A percentile compares a stretch with the other conserved stretches of the same genome.
Conservation (phyloP, 2,113 vertebrate species). For the Paedocypris sp. region DNA sequence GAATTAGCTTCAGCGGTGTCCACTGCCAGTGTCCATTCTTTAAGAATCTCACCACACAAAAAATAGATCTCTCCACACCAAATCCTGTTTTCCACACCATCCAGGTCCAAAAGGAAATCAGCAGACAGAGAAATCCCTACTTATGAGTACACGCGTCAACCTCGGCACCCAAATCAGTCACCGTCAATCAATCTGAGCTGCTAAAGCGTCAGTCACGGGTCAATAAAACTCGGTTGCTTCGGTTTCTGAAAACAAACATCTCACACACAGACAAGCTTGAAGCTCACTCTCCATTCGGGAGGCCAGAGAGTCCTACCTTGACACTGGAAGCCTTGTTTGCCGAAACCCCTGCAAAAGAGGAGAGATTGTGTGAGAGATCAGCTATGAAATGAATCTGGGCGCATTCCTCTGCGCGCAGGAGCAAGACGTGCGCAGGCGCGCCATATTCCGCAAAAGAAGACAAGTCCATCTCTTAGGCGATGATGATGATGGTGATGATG, state of each 20-base stretch:
- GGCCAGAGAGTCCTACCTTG: slow-evolving; percentile 28
- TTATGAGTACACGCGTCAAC: no score
- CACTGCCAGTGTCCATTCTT: no score
- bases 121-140: no score
- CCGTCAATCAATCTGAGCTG: no score
- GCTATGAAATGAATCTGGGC: background rate
- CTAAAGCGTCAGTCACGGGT: no score
- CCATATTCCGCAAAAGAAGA: slow-evolving; percentile 12
- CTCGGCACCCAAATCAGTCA: no score
- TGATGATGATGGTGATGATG: background rate
- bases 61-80: no score
- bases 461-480: background rate
- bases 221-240: no score
- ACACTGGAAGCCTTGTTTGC: slow-evolving; percentile 37
- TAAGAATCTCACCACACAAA: no score
- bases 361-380: background rate
- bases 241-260: background rate
- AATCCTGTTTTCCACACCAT: no score
- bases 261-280: background rate
- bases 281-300: background rate
- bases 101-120: no score
- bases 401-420: background rate
- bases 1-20: no score
- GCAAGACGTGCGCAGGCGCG: background rate
- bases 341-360: slow-evolving; percentile 34